phyloP scores from a whole-genome alignment of 2,888 invertebrate genomes.

The Tineola bisselliella region DNA sequence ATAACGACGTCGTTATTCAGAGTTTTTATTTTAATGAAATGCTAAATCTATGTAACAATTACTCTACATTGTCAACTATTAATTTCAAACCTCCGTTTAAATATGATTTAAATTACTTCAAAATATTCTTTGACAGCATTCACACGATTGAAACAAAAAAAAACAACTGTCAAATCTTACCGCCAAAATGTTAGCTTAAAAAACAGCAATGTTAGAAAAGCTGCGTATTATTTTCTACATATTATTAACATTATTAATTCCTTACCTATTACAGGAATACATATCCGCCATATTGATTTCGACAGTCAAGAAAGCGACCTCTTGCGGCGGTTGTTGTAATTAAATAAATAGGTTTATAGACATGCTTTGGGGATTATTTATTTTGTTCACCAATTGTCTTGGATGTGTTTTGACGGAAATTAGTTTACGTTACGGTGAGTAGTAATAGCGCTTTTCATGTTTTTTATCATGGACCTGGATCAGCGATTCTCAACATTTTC shows the following conservation, averaged over 20 bases:
- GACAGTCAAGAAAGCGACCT: slow-evolving; percentile 29
- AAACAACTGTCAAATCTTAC: background rate
- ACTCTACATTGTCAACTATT: too few species aligned
- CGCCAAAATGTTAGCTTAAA: background rate
- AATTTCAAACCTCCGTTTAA: too few species aligned
- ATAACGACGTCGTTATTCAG: too few species aligned
- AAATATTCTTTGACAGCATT: slow-evolving; percentile 19
- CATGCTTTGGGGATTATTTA: slow-evolving; percentile 26
- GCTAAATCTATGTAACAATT: too few species aligned
- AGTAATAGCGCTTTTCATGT: too few species aligned
- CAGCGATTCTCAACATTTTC: too few species aligned
- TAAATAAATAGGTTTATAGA: slow-evolving; percentile 24
- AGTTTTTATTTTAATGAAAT: too few species aligned
- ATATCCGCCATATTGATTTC: slow-evolving; percentile 48
- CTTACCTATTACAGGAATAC: slow-evolving; percentile 53
- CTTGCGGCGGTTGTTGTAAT: background rate
- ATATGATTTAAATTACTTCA: too few species aligned
- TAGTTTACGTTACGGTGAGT: slow-evolving; percentile 49
- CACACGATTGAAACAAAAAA: background rate
- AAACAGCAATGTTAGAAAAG: slow-evolving; percentile 39
- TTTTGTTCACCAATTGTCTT: slow-evolving; percentile 36
- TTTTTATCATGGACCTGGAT: too few species aligned
- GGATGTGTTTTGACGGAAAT: slow-evolving; percentile 43
- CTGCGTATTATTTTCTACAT: slow-evolving; percentile 50
- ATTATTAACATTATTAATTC: slow-evolving; percentile 44